Percentiles rank a stretch among this genome's conserved stretches.
Conservation (phyloP, 2,888 invertebrate species). For the Acleris sparsana region DNA sequence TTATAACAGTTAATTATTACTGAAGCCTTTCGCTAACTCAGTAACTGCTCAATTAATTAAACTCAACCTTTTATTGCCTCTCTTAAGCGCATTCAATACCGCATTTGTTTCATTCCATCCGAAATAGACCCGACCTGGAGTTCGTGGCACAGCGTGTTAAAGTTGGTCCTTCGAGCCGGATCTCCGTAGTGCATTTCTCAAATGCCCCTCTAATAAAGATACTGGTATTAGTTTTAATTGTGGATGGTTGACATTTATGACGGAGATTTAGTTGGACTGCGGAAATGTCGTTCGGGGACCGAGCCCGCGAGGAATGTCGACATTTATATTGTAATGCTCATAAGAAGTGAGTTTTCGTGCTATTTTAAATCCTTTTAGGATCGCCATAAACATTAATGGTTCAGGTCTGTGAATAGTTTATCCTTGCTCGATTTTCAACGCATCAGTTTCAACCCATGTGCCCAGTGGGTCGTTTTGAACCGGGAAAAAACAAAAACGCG, state of each 20-base stretch:
- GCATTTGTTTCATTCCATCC: too few species aligned
- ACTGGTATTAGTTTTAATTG: conserved; percentile 29
- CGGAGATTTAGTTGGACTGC: conserved; percentile 14
- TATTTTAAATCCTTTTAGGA: neutral
- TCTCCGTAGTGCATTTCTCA: conserved; percentile 20
- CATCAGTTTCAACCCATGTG: too few species aligned
- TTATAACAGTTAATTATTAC: neutral
- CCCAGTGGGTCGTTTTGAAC: too few species aligned
- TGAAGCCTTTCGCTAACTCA: neutral
- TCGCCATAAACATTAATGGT: neutral
- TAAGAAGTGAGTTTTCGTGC: neutral
- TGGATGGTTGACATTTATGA: conserved; percentile 7
- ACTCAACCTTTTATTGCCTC: conserved; percentile 5
- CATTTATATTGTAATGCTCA: conserved; percentile 7
- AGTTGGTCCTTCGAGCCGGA: conserved; percentile 33
- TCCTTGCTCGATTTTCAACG: too few species aligned
- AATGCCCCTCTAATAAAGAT: conserved; percentile 31
- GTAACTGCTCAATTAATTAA: conserved; percentile 22
- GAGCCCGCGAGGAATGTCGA: conserved; percentile 10
- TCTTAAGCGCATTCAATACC: conserved; percentile 1
- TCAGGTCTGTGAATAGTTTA: too few species aligned
- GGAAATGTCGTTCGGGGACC: conserved; percentile 13
- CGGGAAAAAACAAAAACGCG: too few species aligned
- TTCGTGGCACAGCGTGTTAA: too few species aligned
- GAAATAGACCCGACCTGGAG: too few species aligned